These are phyloP conservation scores for Drosophila leontia DNA, from an alignment of 1,140 invertebrate species.

Conservation along the genomic window DNA sequence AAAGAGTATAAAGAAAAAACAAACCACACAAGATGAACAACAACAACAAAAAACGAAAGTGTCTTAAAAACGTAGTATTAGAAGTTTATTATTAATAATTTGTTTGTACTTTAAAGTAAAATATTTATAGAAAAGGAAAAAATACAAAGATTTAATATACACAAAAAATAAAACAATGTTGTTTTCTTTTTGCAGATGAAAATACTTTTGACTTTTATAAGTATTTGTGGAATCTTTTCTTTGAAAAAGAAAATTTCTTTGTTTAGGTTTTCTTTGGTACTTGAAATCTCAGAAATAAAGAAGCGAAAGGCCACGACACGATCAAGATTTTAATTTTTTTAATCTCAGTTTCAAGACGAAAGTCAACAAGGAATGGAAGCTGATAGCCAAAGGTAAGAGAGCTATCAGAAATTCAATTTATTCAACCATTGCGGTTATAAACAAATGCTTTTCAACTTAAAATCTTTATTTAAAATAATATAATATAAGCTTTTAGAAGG, in stretches of 20 bases:
- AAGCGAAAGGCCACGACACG: background rate
- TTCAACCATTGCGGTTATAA: too few species aligned
- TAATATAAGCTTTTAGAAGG: too few species aligned
- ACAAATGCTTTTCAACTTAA: too few species aligned
- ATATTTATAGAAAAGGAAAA: conserved; percentile 83
- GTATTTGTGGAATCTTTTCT: background rate
- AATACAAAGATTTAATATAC: conserved; percentile 84
- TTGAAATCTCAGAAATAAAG: fast-evolving
- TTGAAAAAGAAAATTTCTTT: background rate
- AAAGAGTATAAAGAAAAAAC: conserved; percentile 31
- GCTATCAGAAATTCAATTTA: too few species aligned
- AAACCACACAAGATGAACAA: conserved; percentile 80
- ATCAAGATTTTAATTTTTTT: too few species aligned
- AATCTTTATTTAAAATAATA: too few species aligned
- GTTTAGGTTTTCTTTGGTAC: background rate
- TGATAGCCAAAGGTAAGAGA: too few species aligned
- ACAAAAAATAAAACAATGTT: conserved; percentile 68
- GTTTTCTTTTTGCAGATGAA: background rate
- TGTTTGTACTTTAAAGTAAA: conserved; percentile 83
- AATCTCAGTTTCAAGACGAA: too few species aligned
- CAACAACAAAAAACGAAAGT: conserved; percentile 82
- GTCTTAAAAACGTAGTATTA: conserved; percentile 83
- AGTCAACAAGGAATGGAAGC: too few species aligned
- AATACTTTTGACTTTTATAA: background rate
- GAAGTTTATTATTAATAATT: conserved; percentile 84